Evolutionary conservation across 2,113 vertebrate genomes (phyloP), one percentile per base, ranked within the genome.

Genomic region (Willisornis vidua): DNA sequence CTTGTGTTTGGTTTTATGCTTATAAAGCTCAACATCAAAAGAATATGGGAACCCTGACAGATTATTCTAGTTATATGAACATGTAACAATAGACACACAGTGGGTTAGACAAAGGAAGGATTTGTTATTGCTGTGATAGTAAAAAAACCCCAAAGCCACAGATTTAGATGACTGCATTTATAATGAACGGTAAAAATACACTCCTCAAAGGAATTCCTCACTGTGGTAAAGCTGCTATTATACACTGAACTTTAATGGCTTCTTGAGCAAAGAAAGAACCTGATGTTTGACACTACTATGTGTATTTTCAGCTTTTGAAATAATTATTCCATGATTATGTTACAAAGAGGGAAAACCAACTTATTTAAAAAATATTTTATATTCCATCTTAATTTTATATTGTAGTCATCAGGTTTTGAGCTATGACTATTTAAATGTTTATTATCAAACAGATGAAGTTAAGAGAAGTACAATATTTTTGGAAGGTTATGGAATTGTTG

Each of bases 121-220:
- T 14, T 83, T 75, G 13, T 10, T 84, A 19, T 14, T 29, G 33
- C 49, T 74, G 19, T 43, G 51, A 66, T 49, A 37, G 73, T 25
- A 33, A 78, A 92, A 73, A 55, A 28, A 4, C 1, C 2, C 51
- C 39, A 68, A 58, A 83, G 46, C 46, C 43, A 76, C 58, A 84
- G 19, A 77, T 70, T 62, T 80, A 74, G 58, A 81, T 92, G 37
- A 62, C 43, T 80, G 43, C 23, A 77, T 94, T 91, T 88, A 86
- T 90, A 77, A 74, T 17, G 45, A 66, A 58, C 93, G 67, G 86
- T 85, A 68, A 94, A 93, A 91, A 62, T 31, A 33, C 19, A 48
- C 81, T 79, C 57, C 81, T 94, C 77, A 79, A 82, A 91, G 78
- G 78, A 71, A 75, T 87, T 87, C 13, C 65, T 93, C 79, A 65